Percentiles rank a stretch among this genome's conserved stretches.
Conservation (phyloP, 2,888 invertebrate genomes). For the Troides oblongomaculatus region DNA sequence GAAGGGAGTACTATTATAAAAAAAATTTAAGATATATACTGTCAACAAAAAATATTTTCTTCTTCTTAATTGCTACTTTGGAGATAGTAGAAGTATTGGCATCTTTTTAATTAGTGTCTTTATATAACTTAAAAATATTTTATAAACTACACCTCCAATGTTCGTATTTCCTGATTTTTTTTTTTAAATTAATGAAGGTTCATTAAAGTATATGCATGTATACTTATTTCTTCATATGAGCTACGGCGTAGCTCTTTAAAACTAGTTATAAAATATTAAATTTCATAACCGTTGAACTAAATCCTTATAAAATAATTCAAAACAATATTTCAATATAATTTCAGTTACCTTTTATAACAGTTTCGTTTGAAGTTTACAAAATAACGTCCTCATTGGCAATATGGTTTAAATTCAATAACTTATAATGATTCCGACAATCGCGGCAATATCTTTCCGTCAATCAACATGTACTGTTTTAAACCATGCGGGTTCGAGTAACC, state of each 20-base stretch:
- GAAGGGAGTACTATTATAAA: too few species aligned
- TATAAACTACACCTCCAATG: not conserved
- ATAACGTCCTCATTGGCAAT: not conserved
- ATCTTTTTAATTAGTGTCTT: too few species aligned
- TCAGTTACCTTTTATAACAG: too few species aligned
- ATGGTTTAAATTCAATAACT: not conserved
- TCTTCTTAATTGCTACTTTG: too few species aligned
- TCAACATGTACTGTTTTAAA: slow-evolving; percentile 3
- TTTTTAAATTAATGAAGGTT: not conserved
- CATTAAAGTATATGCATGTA: not conserved
- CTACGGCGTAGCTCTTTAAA: not conserved
- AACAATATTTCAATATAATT: too few species aligned
- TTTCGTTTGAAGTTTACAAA: too few species aligned
- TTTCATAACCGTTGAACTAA: not conserved
- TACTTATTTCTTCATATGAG: not conserved
- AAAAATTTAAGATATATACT: too few species aligned
- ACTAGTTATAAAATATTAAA: too few species aligned
- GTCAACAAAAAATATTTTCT: too few species aligned
- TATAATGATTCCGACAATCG: not conserved
- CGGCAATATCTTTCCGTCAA: not conserved
- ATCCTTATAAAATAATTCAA: not conserved
- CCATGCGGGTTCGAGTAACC: not conserved
- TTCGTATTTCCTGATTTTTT: not conserved
- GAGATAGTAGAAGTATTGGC: too few species aligned
- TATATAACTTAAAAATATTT: too few species aligned